Evolutionary conservation across 1,140 invertebrate genomes (phyloP).

Genomic region (Lepidostoma basale): DNA sequence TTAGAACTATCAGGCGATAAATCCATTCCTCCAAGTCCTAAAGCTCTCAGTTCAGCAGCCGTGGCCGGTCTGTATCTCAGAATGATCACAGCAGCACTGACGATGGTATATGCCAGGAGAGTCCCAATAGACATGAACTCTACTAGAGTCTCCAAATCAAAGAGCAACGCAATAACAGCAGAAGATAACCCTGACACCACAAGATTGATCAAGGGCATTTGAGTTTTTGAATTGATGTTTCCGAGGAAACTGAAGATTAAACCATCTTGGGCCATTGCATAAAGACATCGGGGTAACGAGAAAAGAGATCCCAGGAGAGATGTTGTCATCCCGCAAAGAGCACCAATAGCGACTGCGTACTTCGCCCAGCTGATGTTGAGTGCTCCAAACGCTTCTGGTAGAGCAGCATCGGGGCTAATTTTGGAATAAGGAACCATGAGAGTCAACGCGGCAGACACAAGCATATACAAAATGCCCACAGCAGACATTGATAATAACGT

Average conservation of each 20-base stretch:
- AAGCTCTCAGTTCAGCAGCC: conserved; percentile 54
- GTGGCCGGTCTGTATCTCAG: conserved; percentile 75
- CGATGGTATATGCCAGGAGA: conserved; percentile 87
- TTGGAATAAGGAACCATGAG: conserved; percentile 81
- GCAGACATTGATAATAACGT: conserved; percentile 80
- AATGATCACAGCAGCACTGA: conserved; percentile 87
- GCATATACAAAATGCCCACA: conserved; percentile 78
- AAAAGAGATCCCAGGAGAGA: conserved; percentile 85
- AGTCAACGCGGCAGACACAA: conserved; percentile 82
- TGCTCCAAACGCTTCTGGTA: conserved; percentile 82
- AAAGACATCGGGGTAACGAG: conserved; percentile 82
- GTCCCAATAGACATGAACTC: conserved; percentile 96
- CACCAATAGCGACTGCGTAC: conserved; percentile 85
- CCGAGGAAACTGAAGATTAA: conserved; percentile 82
- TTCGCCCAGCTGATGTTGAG: conserved; percentile 82
- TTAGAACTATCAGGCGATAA: conserved; percentile 60
- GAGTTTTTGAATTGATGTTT: conserved; percentile 74
- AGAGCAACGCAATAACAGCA: conserved; percentile 80
- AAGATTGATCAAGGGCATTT: conserved; percentile 83
- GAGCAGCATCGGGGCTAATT: conserved; percentile 77
- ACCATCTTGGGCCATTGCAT: conserved; percentile 89
- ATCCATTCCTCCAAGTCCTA: conserved; percentile 54
- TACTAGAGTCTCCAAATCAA: conserved; percentile 89
- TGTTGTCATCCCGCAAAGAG: conserved; percentile 88
- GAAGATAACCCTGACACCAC: conserved; percentile 79